Evolutionary conservation across 2,113 vertebrate genomes (phyloP).

Genomic region (Rhinoptilus africanus): DNA sequence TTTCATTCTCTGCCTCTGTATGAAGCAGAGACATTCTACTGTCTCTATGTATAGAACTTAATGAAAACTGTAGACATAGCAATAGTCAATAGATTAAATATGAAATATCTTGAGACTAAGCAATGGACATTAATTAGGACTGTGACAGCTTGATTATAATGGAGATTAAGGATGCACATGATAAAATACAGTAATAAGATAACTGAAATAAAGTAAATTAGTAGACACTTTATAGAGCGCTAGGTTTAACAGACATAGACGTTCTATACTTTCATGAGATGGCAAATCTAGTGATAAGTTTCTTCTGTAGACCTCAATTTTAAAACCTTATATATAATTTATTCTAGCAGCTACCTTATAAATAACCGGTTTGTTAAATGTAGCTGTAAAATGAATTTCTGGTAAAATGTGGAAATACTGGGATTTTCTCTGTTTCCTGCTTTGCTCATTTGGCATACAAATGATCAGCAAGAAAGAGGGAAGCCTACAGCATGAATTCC

Average conservation of each 20-base stretch:
- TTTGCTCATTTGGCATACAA: background rate
- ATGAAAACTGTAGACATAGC: background rate
- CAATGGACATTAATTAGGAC: background rate
- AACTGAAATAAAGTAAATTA: background rate
- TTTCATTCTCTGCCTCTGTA: background rate
- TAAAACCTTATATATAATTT: background rate
- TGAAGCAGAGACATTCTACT: background rate
- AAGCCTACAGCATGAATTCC: background rate
- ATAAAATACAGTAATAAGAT: background rate
- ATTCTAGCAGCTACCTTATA: background rate
- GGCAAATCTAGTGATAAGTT: background rate
- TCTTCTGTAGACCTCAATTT: background rate
- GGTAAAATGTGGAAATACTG: background rate
- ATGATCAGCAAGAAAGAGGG: background rate
- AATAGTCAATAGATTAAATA: background rate
- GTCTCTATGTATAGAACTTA: background rate
- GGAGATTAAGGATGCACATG: background rate
- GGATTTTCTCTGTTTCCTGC: background rate
- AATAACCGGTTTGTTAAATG: background rate
- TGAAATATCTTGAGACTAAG: background rate
- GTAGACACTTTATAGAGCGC: background rate
- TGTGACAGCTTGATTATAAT: background rate
- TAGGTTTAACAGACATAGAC: background rate
- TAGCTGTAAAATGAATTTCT: background rate
- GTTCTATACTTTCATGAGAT: background rate